Evolutionary conservation across 2,113 vertebrate genomes (phyloP).

Genomic region (Lepidothrix coronata): DNA sequence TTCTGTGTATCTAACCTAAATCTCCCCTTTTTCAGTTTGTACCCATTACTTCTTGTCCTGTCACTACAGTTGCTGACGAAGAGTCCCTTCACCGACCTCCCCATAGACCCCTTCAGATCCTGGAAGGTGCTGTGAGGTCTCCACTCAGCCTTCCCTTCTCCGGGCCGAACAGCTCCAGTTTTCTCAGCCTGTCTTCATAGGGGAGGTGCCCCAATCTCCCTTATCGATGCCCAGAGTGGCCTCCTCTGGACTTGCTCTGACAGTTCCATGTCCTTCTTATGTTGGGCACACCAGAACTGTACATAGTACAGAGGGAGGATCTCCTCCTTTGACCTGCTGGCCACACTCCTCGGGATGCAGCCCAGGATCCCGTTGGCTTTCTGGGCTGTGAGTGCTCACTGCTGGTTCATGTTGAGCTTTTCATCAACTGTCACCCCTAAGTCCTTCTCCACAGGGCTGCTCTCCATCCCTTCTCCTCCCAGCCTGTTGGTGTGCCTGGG

Average conservation of each 20-base stretch:
- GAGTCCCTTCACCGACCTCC: background rate
- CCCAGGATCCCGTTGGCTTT: background rate
- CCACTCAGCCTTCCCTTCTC: background rate
- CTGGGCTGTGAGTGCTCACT: background rate
- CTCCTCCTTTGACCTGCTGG: fast-evolving
- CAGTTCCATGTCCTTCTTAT: background rate
- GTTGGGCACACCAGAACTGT: background rate
- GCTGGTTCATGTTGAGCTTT: background rate
- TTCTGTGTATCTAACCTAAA: background rate
- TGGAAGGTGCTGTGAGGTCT: background rate
- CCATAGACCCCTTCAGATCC: background rate
- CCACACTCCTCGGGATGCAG: background rate
- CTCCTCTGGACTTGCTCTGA: background rate
- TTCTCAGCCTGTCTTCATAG: background rate
- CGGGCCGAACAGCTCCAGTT: background rate
- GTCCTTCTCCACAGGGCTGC: background rate
- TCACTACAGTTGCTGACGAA: background rate
- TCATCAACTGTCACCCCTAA: background rate
- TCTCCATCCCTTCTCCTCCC: background rate
- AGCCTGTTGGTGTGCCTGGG: background rate
- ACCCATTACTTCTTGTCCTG: background rate
- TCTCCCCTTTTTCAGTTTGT: background rate
- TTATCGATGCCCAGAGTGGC: background rate
- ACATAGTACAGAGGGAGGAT: background rate
- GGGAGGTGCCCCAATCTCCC: background rate